Base-by-base conservation (phyloP, 2,113 vertebrate genomes). In the Cairina moschata region DNA sequence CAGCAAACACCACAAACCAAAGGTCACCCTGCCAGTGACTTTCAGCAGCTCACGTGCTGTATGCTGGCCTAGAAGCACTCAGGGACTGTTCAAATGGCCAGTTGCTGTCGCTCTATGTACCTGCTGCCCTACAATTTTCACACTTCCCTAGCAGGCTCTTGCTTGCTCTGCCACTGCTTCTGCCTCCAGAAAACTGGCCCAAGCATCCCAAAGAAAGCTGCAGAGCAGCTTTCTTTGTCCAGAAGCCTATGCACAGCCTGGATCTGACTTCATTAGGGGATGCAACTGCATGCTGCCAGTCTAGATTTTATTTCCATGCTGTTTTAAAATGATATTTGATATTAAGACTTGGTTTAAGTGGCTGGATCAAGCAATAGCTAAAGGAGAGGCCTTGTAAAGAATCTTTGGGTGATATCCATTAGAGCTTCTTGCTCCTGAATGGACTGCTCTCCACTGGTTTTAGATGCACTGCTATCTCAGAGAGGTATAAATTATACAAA, bases 11-110 rank as follows among this genome's bases (percentile, higher is more conserved):
- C 34, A 9, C 52, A 60, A 32, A 50, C 31, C 54, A 11, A 65
- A 38, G 36, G 21, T 42, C 1, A 0, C 50, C 48, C 25, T 22
- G 21, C 1, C 0, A 71, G 50, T 1, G 2, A 14, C 56, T 58
- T 44, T 50, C 65, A 44, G 66, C 58, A 42, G 31, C 22, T 62
- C 15, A 60, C 22, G 2, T 1, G 18, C 25, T 68, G 21, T 7
- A 9, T 56, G 60, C 60, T 42, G 34, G 25, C n/a, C 21, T 8
- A 40, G 66, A 23, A 60, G 59, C n/a, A 6, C 52, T 18, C 1
- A 0, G 34, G 13, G 32, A 34, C 52, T 46, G 20, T 31, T 59
- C 0, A 2, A 40, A 73, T 59, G n/a, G 52, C 8, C 54, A 11
- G 40, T 9, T 26, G 8, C 38, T 55, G 44, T 17, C 63, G n/a